phyloP scores from a whole-genome alignment of 2,113 vertebrate genomes.

The Caretta caretta region DNA sequence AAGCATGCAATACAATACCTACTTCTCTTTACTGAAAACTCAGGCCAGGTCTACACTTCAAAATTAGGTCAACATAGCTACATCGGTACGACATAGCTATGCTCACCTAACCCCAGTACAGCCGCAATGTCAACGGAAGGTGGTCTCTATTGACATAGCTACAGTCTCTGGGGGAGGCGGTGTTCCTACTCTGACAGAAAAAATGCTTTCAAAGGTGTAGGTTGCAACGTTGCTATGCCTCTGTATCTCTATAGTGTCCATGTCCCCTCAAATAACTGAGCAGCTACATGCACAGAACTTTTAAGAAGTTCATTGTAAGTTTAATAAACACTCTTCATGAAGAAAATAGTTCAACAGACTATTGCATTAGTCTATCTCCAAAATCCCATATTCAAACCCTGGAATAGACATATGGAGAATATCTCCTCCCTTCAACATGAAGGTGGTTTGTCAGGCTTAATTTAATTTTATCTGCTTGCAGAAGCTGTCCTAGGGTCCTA shows the following conservation, averaged over 20 bases:
- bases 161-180: not conserved
- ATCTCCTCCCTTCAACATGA: constrained; percentile 43
- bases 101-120: not conserved
- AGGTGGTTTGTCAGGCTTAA: constrained; percentile 62
- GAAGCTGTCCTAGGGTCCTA: constrained; percentile 48
- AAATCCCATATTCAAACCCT: constrained; percentile 19
- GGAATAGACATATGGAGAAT: not conserved
- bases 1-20: constrained; percentile 27
- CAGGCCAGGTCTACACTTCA: not conserved
- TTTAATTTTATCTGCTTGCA: constrained; percentile 63
- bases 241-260: not conserved
- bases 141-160: not conserved
- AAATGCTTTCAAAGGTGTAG: not conserved
- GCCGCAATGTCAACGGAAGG: not conserved
- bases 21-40: not conserved
- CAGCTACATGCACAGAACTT: constrained; percentile 32
- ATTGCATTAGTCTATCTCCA: not conserved
- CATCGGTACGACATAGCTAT: not conserved
- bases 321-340: not conserved
- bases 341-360: not conserved
- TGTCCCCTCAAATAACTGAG: constrained; percentile 50
- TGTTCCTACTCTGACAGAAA: not conserved
- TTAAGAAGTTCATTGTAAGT: constrained; percentile 19
- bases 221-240: not conserved
- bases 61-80: not conserved